Conservation (phyloP, 2,888 invertebrate species). For the Amiota mariae region DNA sequence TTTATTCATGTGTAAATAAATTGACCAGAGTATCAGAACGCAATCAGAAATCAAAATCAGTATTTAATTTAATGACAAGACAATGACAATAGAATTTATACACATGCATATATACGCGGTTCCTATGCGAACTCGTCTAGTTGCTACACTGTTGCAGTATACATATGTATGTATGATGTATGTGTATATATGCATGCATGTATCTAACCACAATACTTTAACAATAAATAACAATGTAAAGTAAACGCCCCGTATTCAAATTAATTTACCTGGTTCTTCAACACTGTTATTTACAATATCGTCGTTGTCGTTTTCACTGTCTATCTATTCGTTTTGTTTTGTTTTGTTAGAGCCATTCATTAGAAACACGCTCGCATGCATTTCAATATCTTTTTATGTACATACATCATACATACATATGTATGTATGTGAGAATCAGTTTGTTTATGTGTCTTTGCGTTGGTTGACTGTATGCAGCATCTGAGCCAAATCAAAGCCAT, state of each 20-base stretch:
- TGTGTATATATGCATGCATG: too few species aligned
- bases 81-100: conserved; percentile 66
- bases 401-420: too few species aligned
- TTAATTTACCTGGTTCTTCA: conserved; percentile 43
- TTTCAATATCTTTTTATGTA: conserved; percentile 3
- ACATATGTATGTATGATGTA: too few species aligned
- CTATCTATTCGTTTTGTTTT: conserved; percentile 56
- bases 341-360: conserved; percentile 60
- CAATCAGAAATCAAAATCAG: conserved; percentile 53
- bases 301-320: conserved; percentile 29
- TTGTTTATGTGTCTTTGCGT: conserved; percentile 39
- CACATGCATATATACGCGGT: neutral
- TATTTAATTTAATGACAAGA: conserved; percentile 68
- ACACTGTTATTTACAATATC: conserved; percentile 39
- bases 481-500: conserved; percentile 4
- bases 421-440: conserved; percentile 36
- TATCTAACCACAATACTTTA: too few species aligned
- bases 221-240: conserved; percentile 32
- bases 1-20: too few species aligned
- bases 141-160: too few species aligned
- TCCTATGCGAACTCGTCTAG: neutral
- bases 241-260: conserved; percentile 56
- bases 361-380: conserved; percentile 45
- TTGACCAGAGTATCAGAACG: neutral
- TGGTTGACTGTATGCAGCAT: neutral